Conservation (phyloP, 1,140 invertebrate genomes). For the Drosophila tropicalis region DNA sequence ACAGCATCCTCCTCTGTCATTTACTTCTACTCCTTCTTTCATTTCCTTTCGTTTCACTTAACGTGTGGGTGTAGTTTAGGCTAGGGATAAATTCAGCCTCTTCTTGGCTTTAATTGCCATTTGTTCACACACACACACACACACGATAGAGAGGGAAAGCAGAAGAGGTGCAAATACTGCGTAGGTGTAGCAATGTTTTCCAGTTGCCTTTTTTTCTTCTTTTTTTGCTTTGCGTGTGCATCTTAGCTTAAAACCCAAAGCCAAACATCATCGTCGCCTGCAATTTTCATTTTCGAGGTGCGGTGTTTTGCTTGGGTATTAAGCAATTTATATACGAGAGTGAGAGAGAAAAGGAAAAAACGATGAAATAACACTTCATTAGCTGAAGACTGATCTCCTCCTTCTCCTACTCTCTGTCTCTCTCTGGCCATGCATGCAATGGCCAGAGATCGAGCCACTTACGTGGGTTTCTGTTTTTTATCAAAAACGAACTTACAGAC, state of each 20-base stretch:
- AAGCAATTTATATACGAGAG: constrained; percentile 67
- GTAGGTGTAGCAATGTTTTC: constrained; percentile 38
- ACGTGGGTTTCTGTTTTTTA: constrained; percentile 48
- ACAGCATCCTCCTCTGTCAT: constrained; percentile 20
- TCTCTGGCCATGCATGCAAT: constrained; percentile 23
- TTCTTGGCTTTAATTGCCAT: constrained; percentile 72
- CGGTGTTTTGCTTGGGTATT: constrained; percentile 66
- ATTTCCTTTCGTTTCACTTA: constrained; percentile 28
- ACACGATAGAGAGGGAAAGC: constrained; percentile 14
- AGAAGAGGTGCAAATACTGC: constrained; percentile 13
- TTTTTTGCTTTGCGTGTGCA: constrained; percentile 21
- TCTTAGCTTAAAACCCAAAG: constrained; percentile 19
- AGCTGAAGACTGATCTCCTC: constrained; percentile 28
- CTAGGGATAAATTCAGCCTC: constrained; percentile 14
- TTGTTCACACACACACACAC: constrained; percentile 8
- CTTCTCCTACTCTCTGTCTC: not conserved
- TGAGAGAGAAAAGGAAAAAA: constrained; percentile 21
- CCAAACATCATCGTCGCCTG: constrained; percentile 11
- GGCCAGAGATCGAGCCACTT: constrained; percentile 26
- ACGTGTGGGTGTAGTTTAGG: constrained; percentile 18
- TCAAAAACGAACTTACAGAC: constrained; percentile 57
- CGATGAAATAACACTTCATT: constrained; percentile 78
- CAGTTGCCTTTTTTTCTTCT: constrained; percentile 14
- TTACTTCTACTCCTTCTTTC: not conserved
- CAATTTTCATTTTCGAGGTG: constrained; percentile 56